phyloP scores from a whole-genome alignment of 2,113 vertebrate species.

The Orycteropus afer region DNA sequence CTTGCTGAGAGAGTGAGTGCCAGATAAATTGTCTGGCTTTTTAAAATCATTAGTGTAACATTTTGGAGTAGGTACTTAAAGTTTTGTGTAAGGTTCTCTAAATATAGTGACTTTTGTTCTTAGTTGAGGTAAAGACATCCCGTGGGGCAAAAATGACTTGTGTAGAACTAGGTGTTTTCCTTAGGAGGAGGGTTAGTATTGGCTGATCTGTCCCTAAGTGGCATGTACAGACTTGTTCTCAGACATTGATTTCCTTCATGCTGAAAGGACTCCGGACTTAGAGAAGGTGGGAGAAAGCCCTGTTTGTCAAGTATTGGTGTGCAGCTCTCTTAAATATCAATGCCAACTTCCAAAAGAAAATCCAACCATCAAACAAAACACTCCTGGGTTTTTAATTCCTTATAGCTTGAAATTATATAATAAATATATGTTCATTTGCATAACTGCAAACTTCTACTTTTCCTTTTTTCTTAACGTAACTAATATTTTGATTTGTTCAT shows the following conservation, averaged over 20 bases:
- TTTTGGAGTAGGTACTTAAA: slow-evolving; percentile 13
- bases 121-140: neutral
- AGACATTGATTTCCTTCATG: slow-evolving; percentile 2
- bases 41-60: neutral
- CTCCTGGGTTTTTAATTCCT: neutral
- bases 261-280: neutral
- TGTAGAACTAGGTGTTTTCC: slow-evolving; percentile 31
- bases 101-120: neutral
- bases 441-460: neutral
- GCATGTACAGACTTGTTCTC: slow-evolving; percentile 77
- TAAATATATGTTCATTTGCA: neutral
- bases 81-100: neutral
- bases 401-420: slow-evolving; percentile 17
- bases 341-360: neutral
- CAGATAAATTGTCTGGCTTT: neutral
- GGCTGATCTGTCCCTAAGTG: slow-evolving; percentile 37
- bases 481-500: too few species aligned
- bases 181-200: slow-evolving; percentile 20
- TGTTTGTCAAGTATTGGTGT: neutral
- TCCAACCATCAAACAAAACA: neutral
- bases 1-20: neutral
- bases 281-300: slow-evolving; percentile 4
- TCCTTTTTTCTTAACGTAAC: neutral
- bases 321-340: neutral
- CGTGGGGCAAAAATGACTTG: neutral